Evolutionary conservation across 1,140 invertebrate genomes (phyloP).

Genomic region (Forficula auricularia): DNA sequence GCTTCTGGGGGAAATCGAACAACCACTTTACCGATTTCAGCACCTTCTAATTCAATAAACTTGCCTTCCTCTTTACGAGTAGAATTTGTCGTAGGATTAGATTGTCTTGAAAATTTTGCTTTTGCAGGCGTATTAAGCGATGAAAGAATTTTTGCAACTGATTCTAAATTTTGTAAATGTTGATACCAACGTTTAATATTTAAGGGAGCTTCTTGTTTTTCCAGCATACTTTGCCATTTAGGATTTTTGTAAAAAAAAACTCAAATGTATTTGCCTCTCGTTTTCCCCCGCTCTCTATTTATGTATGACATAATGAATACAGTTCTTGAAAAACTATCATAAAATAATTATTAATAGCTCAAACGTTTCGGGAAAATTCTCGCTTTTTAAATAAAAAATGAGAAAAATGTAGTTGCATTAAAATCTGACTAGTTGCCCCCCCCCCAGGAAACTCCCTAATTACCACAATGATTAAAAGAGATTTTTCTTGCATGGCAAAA

Average conservation of each 20-base stretch:
- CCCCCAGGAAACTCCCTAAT: too few relatives aligned
- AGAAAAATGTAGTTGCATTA: too few relatives aligned
- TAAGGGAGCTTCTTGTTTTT: constrained; percentile 30
- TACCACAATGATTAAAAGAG: too few relatives aligned
- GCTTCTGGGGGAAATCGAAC: constrained; percentile 97
- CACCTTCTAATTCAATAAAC: constrained; percentile 89
- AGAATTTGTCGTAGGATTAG: background rate
- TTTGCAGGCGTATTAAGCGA: constrained; percentile 35
- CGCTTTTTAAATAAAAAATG: too few relatives aligned
- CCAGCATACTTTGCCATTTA: constrained; percentile 20
- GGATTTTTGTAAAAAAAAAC: constrained; percentile 18
- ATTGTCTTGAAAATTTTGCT: constrained; percentile 14
- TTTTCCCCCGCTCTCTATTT: background rate
- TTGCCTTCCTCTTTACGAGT: constrained; percentile 67
- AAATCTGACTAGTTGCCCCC: too few relatives aligned
- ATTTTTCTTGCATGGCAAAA: too few relatives aligned
- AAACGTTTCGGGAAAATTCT: background rate
- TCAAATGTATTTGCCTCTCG: background rate
- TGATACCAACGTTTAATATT: constrained; percentile 56
- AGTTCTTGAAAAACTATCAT: background rate
- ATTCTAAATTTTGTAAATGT: constrained; percentile 38
- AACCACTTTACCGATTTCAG: constrained; percentile 85
- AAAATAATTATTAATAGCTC: background rate
- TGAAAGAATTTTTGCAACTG: constrained; percentile 34
- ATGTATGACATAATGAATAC: background rate